These are phyloP conservation scores for Herminia tarsipennalis DNA, from an alignment of 2,888 invertebrate genomes.

Conservation along the genomic window DNA sequence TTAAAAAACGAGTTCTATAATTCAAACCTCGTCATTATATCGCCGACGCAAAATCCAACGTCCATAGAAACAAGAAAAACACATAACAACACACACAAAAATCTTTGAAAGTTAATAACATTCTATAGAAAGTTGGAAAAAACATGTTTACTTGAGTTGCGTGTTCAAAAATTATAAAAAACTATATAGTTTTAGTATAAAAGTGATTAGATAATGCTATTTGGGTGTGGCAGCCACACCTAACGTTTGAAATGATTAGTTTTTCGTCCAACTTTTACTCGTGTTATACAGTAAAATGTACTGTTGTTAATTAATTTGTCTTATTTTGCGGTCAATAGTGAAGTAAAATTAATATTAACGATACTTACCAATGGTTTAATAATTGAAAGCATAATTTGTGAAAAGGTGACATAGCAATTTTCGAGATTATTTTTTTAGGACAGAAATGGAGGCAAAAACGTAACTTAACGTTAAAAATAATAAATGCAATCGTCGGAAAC, in stretches of 20 bases:
- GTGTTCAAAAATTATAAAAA: slow-evolving; percentile 44
- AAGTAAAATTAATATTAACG: background rate
- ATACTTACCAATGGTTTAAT: no score
- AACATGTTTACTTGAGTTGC: slow-evolving; percentile 40
- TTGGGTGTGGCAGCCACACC: slow-evolving; percentile 53
- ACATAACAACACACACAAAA: slow-evolving; percentile 1
- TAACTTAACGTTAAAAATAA: no score
- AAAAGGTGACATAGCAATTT: no score
- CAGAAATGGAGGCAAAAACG: no score
- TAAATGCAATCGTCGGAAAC: no score
- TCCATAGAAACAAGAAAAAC: slow-evolving; percentile 3
- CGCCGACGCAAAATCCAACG: background rate
- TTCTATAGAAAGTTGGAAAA: slow-evolving; percentile 37
- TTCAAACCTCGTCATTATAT: background rate
- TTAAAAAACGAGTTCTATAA: no score
- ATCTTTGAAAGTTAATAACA: slow-evolving; percentile 8
- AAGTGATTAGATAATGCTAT: slow-evolving; percentile 43
- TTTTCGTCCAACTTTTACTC: slow-evolving; percentile 30
- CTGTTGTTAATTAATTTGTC: slow-evolving; percentile 20
- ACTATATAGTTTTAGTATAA: slow-evolving; percentile 29
- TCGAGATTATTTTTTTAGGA: no score
- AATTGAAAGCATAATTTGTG: no score
- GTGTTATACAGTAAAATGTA: slow-evolving; percentile 11
- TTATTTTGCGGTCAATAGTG: no score
- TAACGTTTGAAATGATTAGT: slow-evolving; percentile 47